Percentiles rank a stretch among this genome's conserved stretches.
phyloP scores from a whole-genome alignment of 2,888 invertebrate species.

The Eupsilia transversa region DNA sequence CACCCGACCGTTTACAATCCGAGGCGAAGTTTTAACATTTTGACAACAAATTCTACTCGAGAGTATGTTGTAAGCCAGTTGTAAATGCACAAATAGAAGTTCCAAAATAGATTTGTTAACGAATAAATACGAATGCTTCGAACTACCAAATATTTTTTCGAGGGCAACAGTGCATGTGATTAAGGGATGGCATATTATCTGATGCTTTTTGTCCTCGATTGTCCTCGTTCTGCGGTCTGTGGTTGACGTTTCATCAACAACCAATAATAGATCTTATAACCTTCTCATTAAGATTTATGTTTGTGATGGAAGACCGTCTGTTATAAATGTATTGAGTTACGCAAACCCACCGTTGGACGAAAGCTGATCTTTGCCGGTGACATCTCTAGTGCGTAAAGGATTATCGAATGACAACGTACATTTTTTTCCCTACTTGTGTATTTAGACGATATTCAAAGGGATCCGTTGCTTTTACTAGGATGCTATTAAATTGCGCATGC shows the following conservation, averaged over 20 bases:
- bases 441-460: conserved; percentile 83
- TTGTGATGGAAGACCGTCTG: conserved; percentile 49
- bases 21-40: conserved; percentile 78
- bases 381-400: conserved; percentile 89
- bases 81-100: conserved; percentile 83
- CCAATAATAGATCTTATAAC: conserved; percentile 76
- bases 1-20: conserved; percentile 70
- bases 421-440: conserved; percentile 82
- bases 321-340: conserved; percentile 88
- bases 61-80: conserved; percentile 78
- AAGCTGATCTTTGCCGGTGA: conserved; percentile 89
- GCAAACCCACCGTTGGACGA: conserved; percentile 89
- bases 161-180: conserved; percentile 89
- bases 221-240: conserved; percentile 88
- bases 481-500: conserved; percentile 90
- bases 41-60: conserved; percentile 79
- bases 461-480: conserved; percentile 85
- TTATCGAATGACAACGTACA: conserved; percentile 89
- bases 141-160: conserved; percentile 87
- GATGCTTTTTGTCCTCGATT: conserved; percentile 84
- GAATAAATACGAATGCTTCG: conserved; percentile 82
- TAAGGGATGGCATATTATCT: conserved; percentile 90
- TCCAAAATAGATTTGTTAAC: conserved; percentile 83
- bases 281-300: conserved; percentile 70
- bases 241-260: conserved; percentile 76